Percentiles rank a stretch among this genome's conserved stretches.
Evolutionary conservation across 2,888 invertebrate species (phyloP).

Genomic region (Hydroisotoma schaefferi): DNA sequence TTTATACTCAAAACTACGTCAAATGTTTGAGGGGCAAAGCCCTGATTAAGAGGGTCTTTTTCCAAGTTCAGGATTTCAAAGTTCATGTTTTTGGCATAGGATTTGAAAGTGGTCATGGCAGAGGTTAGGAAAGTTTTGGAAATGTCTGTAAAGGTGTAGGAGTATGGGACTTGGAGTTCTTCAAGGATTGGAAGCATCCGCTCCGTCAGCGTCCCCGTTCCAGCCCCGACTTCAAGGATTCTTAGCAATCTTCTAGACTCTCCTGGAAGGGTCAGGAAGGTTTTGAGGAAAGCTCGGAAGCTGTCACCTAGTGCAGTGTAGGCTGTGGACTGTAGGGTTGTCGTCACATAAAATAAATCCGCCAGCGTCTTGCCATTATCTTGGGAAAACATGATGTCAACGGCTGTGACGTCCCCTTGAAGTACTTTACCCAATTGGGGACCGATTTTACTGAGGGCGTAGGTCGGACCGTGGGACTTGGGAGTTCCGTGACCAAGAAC

Average conservation of each 20-base stretch:
- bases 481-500: background rate
- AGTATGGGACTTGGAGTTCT: conserved; percentile 18
- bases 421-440: too few species aligned
- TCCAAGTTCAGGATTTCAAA: conserved; percentile 18
- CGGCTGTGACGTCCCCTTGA: too few species aligned
- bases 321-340: too few species aligned
- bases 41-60: background rate
- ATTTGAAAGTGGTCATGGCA: background rate
- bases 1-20: conserved; percentile 11
- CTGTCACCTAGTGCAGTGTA: too few species aligned
- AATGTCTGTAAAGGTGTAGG: conserved; percentile 34
- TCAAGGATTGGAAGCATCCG: conserved; percentile 16
- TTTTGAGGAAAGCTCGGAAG: too few species aligned
- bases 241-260: background rate
- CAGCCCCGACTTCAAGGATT: conserved; percentile 21
- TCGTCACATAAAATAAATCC: too few species aligned
- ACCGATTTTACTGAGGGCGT: background rate
- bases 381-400: too few species aligned
- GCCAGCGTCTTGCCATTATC: too few species aligned
- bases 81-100: background rate
- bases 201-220: conserved; percentile 25
- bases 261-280: too few species aligned
- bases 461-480: background rate
- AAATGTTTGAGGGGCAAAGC: conserved; percentile 8
- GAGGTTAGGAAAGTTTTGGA: conserved; percentile 25